Base-by-base conservation (phyloP, 2,113 vertebrate species). In the Coryphaenoides rupestris region DNA sequence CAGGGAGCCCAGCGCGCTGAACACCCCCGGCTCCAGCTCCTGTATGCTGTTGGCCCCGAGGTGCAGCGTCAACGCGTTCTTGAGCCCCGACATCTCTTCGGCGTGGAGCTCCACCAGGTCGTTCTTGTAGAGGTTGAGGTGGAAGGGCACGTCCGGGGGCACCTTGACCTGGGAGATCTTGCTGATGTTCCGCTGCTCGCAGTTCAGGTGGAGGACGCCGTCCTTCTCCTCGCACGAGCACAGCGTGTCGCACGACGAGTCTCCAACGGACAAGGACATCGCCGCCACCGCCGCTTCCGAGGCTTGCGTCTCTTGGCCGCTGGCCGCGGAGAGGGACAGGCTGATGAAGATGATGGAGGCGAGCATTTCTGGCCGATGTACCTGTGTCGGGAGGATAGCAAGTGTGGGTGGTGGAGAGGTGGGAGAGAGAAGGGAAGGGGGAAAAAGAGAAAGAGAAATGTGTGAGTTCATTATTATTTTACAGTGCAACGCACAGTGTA, bases 41-140 rank as follows among this genome's bases (percentile, higher is more conserved):
- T 93, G 94, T 76, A 99, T 95, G 79, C 95, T 95, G 86, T 99
- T 99, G 87, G 92, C 94, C 73, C 96, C 96, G 6, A 99, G 93
- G 82, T 98, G 95, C 72, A 99, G 85, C 16, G 94, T 95, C 66
- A 98, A 70, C 54, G 94, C 94, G 65, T 91, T 93, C 77, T 86
- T 91, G 75, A 98, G 91, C 58, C 87, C 89, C 76, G 92, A 89
- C 89, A 99, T 93, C 78, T 96, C 96, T 81, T 97, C 93, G 0
- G 82, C 26, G 0, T 88, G 88, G 69, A 99, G 83, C 63, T 83
- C 80, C 64, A 91, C 96, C 77, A 99, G 78, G 63, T 93, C 92
- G 72, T 98, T 99, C 74, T 97, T 96, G 85, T 95, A 90, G 55
- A 99, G 86, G 89, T 91, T 96, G 68, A 99, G 90, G 75, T 98